Conservation (phyloP, 2,797 vertebrate genomes). For the Hemitrygon akajei region DNA sequence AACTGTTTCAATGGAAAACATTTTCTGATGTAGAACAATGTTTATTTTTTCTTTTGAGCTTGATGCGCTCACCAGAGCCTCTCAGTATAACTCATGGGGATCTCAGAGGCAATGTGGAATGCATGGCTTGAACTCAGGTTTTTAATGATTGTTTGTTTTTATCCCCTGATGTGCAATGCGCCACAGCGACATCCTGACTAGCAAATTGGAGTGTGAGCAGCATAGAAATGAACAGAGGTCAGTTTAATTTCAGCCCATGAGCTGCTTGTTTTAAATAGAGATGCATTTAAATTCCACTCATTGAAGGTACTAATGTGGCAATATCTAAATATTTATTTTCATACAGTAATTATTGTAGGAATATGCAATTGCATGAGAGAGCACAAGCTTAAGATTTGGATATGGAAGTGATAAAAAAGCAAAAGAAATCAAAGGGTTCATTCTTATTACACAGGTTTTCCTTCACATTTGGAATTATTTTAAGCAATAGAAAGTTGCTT, state of each 20-base stretch:
- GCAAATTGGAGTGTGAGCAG: constrained; percentile 21
- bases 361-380: neutral
- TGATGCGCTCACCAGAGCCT: neutral
- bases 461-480: neutral
- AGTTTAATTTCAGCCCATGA: neutral
- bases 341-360: neutral
- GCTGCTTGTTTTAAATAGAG: neutral
- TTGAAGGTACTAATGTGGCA: neutral
- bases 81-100: neutral
- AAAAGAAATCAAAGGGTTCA: neutral
- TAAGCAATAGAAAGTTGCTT: neutral
- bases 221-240: constrained; percentile 28
- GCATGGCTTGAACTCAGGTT: neutral
- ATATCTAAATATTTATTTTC: constrained; percentile 11
- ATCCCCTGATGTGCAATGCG: constrained; percentile 31
- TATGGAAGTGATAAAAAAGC: neutral
- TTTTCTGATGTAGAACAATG: neutral
- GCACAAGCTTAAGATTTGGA: neutral
- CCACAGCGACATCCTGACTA: neutral
- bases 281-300: neutral
- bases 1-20: neutral
- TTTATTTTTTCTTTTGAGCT: neutral
- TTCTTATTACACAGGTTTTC: neutral
- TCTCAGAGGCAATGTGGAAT: neutral
- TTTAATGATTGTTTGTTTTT: constrained; percentile 24